Evolutionary conservation across 2,888 invertebrate species (phyloP).

Genomic region (Diabrotica balteata): DNA sequence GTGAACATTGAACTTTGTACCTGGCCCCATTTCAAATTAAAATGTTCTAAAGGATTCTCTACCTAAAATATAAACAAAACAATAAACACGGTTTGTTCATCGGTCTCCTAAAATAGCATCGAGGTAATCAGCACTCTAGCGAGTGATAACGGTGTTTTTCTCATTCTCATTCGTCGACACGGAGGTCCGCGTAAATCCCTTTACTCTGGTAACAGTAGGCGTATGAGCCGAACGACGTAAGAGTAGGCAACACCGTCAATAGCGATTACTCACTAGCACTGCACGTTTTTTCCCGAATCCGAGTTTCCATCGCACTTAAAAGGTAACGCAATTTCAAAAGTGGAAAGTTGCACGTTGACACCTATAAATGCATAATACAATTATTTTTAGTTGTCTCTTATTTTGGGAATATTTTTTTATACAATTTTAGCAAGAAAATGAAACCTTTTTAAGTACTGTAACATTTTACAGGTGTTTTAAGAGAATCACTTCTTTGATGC

Average conservation of each 20-base stretch:
- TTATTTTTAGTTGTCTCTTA: no score
- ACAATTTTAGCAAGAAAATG: no score
- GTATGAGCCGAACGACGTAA: constrained; percentile 1
- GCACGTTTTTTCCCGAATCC: constrained; percentile 9
- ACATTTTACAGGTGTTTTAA: no score
- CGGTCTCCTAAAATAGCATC: constrained; percentile 16
- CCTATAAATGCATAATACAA: no score
- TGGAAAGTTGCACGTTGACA: background rate
- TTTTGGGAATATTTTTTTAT: no score
- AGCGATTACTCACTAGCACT: constrained; percentile 16
- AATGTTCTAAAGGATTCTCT: constrained; percentile 11
- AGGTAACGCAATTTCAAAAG: constrained; percentile 8
- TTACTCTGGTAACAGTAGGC: constrained; percentile 14
- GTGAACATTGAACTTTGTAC: constrained; percentile 17
- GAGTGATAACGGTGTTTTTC: constrained; percentile 19
- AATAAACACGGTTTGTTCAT: constrained; percentile 14
- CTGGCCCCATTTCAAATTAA: constrained; percentile 6
- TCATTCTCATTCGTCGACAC: background rate
- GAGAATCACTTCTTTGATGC: no score
- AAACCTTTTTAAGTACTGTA: no score
- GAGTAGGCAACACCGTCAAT: constrained; percentile 18
- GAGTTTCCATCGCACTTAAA: background rate
- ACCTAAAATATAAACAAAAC: constrained; percentile 14
- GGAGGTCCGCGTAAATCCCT: constrained; percentile 15
- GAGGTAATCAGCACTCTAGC: constrained; percentile 18